Evolutionary conservation across 2,888 invertebrate genomes (phyloP).

Genomic region (Hanleya hanleyi): DNA sequence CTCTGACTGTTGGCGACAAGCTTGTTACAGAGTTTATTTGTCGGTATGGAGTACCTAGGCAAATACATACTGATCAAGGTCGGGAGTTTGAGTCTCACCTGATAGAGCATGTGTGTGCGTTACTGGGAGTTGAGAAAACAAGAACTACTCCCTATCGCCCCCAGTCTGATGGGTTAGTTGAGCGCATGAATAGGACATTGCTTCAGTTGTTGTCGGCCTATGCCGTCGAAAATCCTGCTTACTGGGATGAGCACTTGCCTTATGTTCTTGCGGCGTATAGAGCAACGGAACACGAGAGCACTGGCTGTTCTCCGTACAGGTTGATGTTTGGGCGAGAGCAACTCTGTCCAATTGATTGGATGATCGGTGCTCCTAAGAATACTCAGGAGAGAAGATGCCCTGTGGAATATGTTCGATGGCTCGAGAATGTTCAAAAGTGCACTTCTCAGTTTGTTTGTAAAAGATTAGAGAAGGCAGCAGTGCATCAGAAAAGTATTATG

Average conservation of each 20-base stretch:
- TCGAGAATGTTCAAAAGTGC: not conserved
- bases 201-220: not conserved
- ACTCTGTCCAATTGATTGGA: not conserved
- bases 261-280: not conserved
- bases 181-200: not conserved
- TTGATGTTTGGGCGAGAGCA: not conserved
- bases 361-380: not conserved
- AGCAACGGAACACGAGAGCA: not conserved
- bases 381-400: not conserved
- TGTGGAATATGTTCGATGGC: constrained; percentile 22
- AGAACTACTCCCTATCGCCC: not conserved
- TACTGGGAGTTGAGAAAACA: not conserved
- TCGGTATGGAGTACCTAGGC: not conserved
- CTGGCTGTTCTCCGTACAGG: not conserved
- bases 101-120: not conserved
- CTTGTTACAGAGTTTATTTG: not conserved
- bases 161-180: not conserved
- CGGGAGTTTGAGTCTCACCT: not conserved
- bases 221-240: not conserved
- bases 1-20: not conserved
- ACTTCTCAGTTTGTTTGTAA: constrained; percentile 6
- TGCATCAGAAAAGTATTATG: constrained; percentile 20
- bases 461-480: constrained; percentile 8
- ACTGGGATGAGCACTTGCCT: not conserved
- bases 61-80: not conserved